A percentile compares a stretch with the other conserved stretches of the same genome.
Evolutionary conservation across 2,113 vertebrate genomes (phyloP).

Genomic region (Aythya baeri): DNA sequence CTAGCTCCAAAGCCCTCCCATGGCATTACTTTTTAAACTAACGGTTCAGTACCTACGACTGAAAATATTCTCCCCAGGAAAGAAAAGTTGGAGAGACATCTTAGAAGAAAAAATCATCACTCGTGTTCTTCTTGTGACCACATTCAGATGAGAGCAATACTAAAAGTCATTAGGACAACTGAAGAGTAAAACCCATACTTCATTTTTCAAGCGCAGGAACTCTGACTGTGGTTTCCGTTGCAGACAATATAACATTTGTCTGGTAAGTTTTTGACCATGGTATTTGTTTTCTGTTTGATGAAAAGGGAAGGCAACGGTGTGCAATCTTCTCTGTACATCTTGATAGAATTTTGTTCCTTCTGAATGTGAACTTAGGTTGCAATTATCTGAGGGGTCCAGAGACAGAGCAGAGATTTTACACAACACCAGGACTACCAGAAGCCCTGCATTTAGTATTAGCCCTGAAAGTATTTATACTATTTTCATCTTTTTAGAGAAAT

Average conservation of each 20-base stretch:
- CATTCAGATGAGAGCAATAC: neutral
- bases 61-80: neutral
- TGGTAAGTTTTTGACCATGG: neutral
- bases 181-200: neutral
- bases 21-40: neutral
- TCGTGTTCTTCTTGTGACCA: neutral
- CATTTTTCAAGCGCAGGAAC: neutral
- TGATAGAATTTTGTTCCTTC: neutral
- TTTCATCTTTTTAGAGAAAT: neutral
- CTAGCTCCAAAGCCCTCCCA: neutral
- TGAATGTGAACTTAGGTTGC: neutral
- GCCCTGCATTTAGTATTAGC: neutral
- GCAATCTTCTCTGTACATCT: neutral
- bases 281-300: neutral
- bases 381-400: neutral
- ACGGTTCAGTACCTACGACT: neutral
- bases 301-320: neutral
- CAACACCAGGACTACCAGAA: neutral
- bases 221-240: neutral
- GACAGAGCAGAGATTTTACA: neutral
- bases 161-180: neutral
- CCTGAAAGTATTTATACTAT: neutral
- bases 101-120: neutral
- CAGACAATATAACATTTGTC: fast-evolving
- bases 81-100: neutral